Evolutionary conservation across 1,140 invertebrate genomes (phyloP).

Genomic region (Drosophila chauvacae): DNA sequence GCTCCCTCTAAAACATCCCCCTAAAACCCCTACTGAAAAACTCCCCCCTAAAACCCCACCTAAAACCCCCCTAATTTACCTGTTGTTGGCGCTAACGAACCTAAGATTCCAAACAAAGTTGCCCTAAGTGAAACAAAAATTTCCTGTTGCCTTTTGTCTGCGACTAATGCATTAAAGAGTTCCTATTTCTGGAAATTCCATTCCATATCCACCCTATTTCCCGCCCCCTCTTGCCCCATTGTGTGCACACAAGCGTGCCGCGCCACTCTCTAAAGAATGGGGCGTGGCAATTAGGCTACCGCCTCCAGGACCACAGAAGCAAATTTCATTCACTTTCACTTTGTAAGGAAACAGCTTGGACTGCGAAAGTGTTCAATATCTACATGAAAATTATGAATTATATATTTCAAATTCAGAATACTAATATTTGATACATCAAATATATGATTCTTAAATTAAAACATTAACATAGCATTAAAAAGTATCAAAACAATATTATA

Average conservation of each 20-base stretch:
- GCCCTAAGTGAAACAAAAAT: constrained; percentile 46
- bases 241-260: constrained; percentile 68
- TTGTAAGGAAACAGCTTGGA: neutral
- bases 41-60: too few relatives aligned
- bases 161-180: constrained; percentile 61
- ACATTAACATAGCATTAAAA: neutral
- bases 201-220: neutral
- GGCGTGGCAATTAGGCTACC: constrained; percentile 70
- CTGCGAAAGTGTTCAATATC: neutral
- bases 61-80: constrained; percentile 4
- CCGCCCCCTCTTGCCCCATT: neutral
- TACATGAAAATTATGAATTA: neutral
- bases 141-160: constrained; percentile 50
- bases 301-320: constrained; percentile 13
- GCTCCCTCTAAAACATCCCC: neutral
- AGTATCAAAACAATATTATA: neutral
- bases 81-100: constrained; percentile 18
- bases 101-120: constrained; percentile 33
- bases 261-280: constrained; percentile 7
- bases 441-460: neutral
- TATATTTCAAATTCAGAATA: neutral
- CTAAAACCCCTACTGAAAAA: neutral
- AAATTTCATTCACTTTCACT: constrained; percentile 32
- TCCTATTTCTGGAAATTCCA: constrained; percentile 11
- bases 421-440: neutral